Percentiles rank a stretch among this genome's conserved stretches.
phyloP scores from a whole-genome alignment of 2,113 vertebrate genomes.

The Etheostoma spectabile region DNA sequence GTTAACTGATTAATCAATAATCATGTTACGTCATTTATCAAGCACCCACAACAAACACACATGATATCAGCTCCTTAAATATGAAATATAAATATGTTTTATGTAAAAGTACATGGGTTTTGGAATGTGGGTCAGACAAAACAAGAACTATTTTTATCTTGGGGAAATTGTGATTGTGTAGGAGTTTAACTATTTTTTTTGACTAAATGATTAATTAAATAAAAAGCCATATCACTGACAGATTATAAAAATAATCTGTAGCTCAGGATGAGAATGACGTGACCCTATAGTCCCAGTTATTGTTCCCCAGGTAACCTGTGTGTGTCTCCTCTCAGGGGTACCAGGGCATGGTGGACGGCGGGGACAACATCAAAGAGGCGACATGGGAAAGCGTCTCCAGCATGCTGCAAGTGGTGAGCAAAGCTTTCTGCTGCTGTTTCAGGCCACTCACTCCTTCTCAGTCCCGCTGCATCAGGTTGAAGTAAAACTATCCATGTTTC shows the following conservation, averaged over 20 bases:
- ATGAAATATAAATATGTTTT: background rate
- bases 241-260: no score
- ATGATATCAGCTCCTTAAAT: background rate
- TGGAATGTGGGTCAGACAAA: no score
- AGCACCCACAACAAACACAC: background rate
- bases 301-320: background rate
- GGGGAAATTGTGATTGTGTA: background rate
- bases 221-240: no score
- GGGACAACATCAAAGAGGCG: slow-evolving; percentile 93
- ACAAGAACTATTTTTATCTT: no score
- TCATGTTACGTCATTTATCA: background rate
- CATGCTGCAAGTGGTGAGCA: slow-evolving; percentile 96
- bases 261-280: background rate
- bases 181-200: background rate
- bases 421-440: background rate
- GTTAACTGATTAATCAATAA: no score
- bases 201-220: no score
- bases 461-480: background rate
- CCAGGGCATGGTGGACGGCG: slow-evolving; percentile 98
- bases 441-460: background rate
- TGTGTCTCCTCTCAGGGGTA: slow-evolving; percentile 87
- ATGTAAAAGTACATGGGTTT: background rate
- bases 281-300: no score
- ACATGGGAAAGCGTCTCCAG: slow-evolving; percentile 97
- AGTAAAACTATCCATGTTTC: background rate